A percentile compares a stretch with the other conserved stretches of the same genome.
Evolutionary conservation across 2,888 invertebrate species (phyloP).

Genomic region (Melanotus villosus): DNA sequence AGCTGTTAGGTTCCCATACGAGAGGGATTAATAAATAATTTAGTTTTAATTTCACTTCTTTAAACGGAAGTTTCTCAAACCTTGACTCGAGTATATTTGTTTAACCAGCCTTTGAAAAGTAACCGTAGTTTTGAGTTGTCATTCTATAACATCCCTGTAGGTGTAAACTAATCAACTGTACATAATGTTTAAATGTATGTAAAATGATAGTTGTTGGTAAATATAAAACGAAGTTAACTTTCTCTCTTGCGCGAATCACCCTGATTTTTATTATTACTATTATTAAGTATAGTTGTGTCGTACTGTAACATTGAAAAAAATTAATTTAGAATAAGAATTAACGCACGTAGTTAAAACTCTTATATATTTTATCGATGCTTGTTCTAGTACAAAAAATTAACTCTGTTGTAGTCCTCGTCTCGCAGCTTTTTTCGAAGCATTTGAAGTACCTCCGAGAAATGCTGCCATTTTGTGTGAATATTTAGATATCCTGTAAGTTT

Average conservation of each 20-base stretch:
- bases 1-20: no score
- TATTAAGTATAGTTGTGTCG: not conserved
- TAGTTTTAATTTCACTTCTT: no score
- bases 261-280: not conserved
- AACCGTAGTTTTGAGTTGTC: no score
- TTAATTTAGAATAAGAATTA: not conserved
- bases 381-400: slow-evolving; percentile 7
- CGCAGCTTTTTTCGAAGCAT: not conserved
- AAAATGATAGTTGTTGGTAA: no score
- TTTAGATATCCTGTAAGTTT: slow-evolving; percentile 20
- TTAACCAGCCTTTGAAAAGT: no score
- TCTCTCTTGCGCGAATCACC: not conserved
- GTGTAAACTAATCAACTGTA: no score
- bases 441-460: not conserved
- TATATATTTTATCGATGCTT: slow-evolving; percentile 8
- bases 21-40: no score
- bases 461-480: slow-evolving; percentile 1
- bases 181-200: no score
- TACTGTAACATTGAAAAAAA: slow-evolving; percentile 2
- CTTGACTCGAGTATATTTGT: no score
- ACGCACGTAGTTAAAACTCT: slow-evolving; percentile 7
- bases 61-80: no score
- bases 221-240: no score
- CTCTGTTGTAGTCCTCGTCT: slow-evolving; percentile 9
- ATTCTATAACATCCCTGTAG: no score